These are phyloP conservation scores for Nymphalis polychloros DNA, from an alignment of 2,888 invertebrate genomes.

Conservation along the genomic window DNA sequence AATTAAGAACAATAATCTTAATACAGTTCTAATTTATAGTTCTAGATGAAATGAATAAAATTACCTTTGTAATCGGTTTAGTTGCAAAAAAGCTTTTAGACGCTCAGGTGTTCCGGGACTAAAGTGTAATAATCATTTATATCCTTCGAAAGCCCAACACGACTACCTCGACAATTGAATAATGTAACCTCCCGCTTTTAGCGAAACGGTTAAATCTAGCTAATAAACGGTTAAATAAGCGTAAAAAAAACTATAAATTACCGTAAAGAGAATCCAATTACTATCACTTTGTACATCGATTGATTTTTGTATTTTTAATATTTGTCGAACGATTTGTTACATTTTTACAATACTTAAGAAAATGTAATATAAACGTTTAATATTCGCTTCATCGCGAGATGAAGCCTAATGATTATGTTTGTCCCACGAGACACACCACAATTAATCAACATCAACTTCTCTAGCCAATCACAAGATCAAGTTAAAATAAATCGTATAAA, in stretches of 20 bases:
- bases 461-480: too few species aligned
- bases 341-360: too few species aligned
- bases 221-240: too few species aligned
- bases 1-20: slow-evolving; percentile 1
- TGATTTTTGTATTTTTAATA: not conserved
- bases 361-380: too few species aligned
- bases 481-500: too few species aligned
- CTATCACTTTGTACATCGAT: not conserved
- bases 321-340: too few species aligned
- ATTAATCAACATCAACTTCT: too few species aligned
- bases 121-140: slow-evolving; percentile 38
- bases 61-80: slow-evolving; percentile 33
- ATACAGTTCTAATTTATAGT: slow-evolving; percentile 13
- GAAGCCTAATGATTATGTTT: too few species aligned
- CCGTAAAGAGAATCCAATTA: not conserved
- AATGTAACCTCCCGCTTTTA: slow-evolving; percentile 28
- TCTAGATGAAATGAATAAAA: slow-evolving; percentile 17
- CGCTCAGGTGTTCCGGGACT: slow-evolving; percentile 37
- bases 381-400: too few species aligned
- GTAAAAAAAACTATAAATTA: slow-evolving; percentile 8
- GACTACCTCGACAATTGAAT: slow-evolving; percentile 34
- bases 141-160: slow-evolving; percentile 35
- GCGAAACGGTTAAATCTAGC: slow-evolving; percentile 14
- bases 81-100: slow-evolving; percentile 38
- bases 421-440: too few species aligned